Percentiles rank a stretch among this genome's conserved stretches.
These are phyloP conservation scores for Gambusia holbrooki DNA, from an alignment of 2,113 vertebrate species.

Conservation along the genomic window DNA sequence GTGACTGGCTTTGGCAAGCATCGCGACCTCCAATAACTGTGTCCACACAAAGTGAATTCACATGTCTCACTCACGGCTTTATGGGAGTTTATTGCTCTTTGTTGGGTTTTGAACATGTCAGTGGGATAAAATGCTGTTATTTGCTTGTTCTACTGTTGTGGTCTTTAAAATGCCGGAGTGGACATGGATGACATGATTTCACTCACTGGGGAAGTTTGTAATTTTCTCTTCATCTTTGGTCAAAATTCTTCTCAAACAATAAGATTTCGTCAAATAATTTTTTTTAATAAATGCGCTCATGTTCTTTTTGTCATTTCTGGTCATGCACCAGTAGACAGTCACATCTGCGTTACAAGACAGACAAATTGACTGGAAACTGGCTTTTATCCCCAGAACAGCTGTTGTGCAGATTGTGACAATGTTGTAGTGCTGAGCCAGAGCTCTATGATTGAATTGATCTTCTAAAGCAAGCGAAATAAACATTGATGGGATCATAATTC, in stretches of 20 bases:
- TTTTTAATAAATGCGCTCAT: conserved; percentile 25
- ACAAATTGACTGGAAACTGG: conserved; percentile 20
- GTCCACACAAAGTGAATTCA: conserved; percentile 51
- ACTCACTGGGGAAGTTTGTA: conserved; percentile 42
- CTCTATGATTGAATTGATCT: neutral
- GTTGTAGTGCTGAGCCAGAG: too few relatives aligned
- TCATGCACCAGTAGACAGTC: conserved; percentile 7
- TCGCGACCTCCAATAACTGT: conserved; percentile 6
- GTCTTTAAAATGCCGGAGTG: conserved; percentile 48
- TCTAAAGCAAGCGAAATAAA: neutral
- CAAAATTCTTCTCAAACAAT: conserved; percentile 18
- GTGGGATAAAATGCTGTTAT: conserved; percentile 54
- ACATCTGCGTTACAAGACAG: conserved; percentile 9
- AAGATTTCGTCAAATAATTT: conserved; percentile 44
- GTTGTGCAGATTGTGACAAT: neutral
- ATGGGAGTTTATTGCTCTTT: conserved; percentile 40
- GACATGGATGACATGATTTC: conserved; percentile 57
- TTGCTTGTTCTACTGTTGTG: conserved; percentile 61
- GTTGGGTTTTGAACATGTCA: conserved; percentile 53
- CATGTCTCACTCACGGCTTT: conserved; percentile 32
- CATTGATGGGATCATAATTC: neutral
- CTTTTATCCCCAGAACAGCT: neutral
- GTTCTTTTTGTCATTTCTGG: conserved; percentile 31
- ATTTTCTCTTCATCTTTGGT: conserved; percentile 53
- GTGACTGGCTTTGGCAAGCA: conserved; percentile 21